These are phyloP conservation scores for Bovichtus diacanthus DNA, from an alignment of 2,797 vertebrate genomes.

Conservation along the genomic window DNA sequence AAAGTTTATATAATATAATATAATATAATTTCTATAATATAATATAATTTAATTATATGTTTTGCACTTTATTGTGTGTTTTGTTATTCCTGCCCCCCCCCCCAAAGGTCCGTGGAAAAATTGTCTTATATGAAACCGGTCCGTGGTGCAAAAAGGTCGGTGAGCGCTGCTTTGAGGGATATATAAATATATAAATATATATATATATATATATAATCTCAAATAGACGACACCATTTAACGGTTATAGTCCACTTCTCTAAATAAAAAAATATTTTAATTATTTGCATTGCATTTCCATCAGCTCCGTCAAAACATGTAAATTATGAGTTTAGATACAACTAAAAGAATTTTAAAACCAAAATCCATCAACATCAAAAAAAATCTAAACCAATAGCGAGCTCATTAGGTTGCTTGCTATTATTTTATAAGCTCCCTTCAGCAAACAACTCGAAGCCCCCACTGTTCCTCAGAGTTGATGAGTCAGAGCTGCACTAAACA, in stretches of 20 bases:
- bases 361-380: slow-evolving; percentile 53
- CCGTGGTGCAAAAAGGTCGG: too few relatives aligned
- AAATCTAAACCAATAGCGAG: slow-evolving; percentile 61
- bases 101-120: too few relatives aligned
- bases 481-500: slow-evolving; percentile 64
- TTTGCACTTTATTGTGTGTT: too few relatives aligned
- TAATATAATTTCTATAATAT: too few relatives aligned
- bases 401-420: slow-evolving; percentile 71
- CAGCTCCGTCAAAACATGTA: slow-evolving; percentile 20
- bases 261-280: slow-evolving; percentile 20
- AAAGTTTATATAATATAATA: too few relatives aligned
- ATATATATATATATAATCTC: background rate
- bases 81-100: too few relatives aligned
- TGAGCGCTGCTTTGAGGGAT: too few relatives aligned
- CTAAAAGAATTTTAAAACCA: slow-evolving; percentile 44
- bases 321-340: slow-evolving; percentile 26
- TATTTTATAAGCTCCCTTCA: slow-evolving; percentile 63
- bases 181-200: too few relatives aligned
- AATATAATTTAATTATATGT: too few relatives aligned
- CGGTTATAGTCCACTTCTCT: slow-evolving; percentile 8
- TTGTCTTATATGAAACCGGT: too few relatives aligned
- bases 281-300: slow-evolving; percentile 6
- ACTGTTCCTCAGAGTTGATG: slow-evolving; percentile 64
- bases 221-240: slow-evolving; percentile 22
- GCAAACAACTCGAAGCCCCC: slow-evolving; percentile 56